Evolutionary conservation across 2,797 vertebrate species (phyloP).

Genomic region (Clarias fuscus): DNA sequence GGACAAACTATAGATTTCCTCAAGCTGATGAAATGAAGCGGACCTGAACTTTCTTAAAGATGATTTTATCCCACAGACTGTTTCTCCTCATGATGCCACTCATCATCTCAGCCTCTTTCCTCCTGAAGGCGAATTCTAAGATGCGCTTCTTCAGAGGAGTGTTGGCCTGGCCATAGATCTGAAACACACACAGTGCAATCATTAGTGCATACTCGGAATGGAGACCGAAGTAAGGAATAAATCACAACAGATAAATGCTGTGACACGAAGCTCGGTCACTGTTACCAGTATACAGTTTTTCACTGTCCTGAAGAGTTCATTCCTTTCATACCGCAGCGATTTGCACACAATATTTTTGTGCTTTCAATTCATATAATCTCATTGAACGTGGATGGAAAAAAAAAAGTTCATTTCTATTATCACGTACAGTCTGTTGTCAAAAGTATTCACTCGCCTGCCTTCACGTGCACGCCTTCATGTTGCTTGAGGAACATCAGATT

Average conservation of each 20-base stretch:
- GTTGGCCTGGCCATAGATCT: slow-evolving; percentile 93
- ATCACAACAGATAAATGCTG: background rate
- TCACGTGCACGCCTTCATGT: too few relatives aligned
- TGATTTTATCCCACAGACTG: slow-evolving; percentile 94
- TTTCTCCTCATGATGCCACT: slow-evolving; percentile 88
- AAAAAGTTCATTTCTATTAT: too few relatives aligned
- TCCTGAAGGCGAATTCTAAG: slow-evolving; percentile 88
- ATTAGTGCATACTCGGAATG: background rate
- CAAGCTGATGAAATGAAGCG: background rate
- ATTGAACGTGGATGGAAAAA: too few relatives aligned
- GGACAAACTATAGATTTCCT: background rate
- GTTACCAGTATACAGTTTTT: background rate
- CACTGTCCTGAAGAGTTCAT: background rate
- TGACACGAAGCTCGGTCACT: background rate
- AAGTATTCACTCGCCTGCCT: too few relatives aligned
- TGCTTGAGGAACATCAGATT: too few relatives aligned
- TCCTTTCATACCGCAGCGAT: background rate
- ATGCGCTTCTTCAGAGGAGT: slow-evolving; percentile 87
- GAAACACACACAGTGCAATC: background rate
- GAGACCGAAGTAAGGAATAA: background rate
- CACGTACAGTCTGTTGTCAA: too few relatives aligned
- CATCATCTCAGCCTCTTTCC: slow-evolving; percentile 90
- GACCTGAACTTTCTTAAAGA: slow-evolving; percentile 97
- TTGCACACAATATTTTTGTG: background rate
- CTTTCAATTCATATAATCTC: background rate